Conservation (phyloP, 2,797 vertebrate species). For the Helostoma temminkii region DNA sequence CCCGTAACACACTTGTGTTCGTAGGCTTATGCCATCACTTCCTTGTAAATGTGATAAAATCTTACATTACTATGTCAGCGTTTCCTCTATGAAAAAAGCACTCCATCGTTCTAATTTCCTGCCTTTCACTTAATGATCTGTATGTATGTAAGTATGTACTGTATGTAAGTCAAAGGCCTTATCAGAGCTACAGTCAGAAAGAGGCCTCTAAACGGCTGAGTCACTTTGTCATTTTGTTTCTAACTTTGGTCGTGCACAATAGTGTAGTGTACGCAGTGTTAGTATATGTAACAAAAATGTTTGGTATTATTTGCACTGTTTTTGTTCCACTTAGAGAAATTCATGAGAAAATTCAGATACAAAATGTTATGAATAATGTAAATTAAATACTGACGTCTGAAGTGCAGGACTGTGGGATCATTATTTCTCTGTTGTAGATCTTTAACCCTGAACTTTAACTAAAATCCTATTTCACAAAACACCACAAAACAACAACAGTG, state of each 20-base stretch:
- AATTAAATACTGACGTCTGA: slow-evolving; percentile 86
- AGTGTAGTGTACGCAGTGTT: slow-evolving; percentile 87
- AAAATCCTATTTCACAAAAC: slow-evolving; percentile 30
- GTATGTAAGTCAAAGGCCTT: slow-evolving; percentile 74
- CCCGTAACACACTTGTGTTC: slow-evolving; percentile 75
- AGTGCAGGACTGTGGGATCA: slow-evolving; percentile 22
- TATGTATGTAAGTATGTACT: slow-evolving; percentile 80
- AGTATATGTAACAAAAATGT: slow-evolving; percentile 79
- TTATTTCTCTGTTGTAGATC: slow-evolving; percentile 38
- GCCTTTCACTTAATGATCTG: slow-evolving; percentile 71
- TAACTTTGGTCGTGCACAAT: slow-evolving; percentile 85
- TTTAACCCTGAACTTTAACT: slow-evolving; percentile 27
- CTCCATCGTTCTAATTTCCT: slow-evolving; percentile 56
- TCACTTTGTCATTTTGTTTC: slow-evolving; percentile 89
- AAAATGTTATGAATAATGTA: slow-evolving; percentile 85
- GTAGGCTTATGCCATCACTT: slow-evolving; percentile 60
- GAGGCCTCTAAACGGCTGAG: slow-evolving; percentile 72
- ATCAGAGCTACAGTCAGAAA: slow-evolving; percentile 76
- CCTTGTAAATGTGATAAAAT: slow-evolving; percentile 62
- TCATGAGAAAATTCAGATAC: slow-evolving; percentile 75
- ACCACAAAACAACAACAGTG: slow-evolving; percentile 1
- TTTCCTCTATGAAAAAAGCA: slow-evolving; percentile 35
- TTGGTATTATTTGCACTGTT: slow-evolving; percentile 88
- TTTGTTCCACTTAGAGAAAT: slow-evolving; percentile 81
- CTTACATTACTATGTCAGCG: slow-evolving; percentile 38